Conservation (phyloP, 2,113 vertebrate species). For the Taxidea taxus region DNA sequence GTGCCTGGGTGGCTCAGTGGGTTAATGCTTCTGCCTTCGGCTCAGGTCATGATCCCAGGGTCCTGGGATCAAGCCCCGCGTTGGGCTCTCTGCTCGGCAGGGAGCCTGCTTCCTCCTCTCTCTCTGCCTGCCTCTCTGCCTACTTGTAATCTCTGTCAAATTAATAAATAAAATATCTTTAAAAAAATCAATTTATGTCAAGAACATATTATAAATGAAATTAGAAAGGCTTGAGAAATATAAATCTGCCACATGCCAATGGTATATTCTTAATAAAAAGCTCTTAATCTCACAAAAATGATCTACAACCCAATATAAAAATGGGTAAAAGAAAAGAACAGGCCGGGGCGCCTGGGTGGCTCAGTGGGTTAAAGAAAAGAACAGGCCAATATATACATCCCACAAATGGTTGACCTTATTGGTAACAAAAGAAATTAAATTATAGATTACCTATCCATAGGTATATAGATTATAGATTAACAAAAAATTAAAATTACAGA, state of each 20-base stretch:
- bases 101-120: too few relatives aligned
- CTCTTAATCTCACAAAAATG: neutral
- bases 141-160: too few relatives aligned
- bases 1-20: too few relatives aligned
- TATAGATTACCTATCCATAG: neutral
- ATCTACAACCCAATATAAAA: neutral
- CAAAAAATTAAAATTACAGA: neutral
- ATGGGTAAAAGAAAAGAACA: neutral
- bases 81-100: too few relatives aligned
- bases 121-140: too few relatives aligned
- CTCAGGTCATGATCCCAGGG: too few relatives aligned
- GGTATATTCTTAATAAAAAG: neutral
- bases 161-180: too few relatives aligned
- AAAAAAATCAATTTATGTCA: neutral
- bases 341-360: too few relatives aligned
- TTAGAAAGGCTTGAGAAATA: constrained; percentile 12
- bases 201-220: neutral
- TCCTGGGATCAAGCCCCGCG: too few relatives aligned
- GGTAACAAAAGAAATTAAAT: neutral
- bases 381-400: neutral
- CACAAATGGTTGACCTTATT: neutral
- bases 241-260: neutral
- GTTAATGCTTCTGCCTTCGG: too few relatives aligned
- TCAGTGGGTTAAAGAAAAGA: neutral
- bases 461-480: neutral